These are phyloP conservation scores for Alfaro cultratus DNA, from an alignment of 2,797 vertebrate species.

Conservation along the genomic window DNA sequence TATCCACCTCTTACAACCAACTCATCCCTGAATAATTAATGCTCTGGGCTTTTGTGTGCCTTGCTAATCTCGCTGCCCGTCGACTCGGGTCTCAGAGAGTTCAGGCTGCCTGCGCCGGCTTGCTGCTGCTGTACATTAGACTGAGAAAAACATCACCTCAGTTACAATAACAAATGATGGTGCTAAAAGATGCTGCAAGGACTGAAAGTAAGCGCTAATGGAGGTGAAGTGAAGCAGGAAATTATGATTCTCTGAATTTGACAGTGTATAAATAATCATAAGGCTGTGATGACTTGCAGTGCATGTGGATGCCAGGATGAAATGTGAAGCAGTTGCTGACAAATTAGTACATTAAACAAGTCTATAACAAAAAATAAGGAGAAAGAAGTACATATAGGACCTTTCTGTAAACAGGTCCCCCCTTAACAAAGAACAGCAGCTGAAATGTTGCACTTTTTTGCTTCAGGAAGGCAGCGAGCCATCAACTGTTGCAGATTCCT, in stretches of 20 bases:
- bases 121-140: conserved; percentile 14
- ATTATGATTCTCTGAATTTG: conserved; percentile 25
- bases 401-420: not conserved
- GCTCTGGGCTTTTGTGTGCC: conserved; percentile 49
- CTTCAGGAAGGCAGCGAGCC: not conserved
- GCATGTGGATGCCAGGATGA: not conserved
- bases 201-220: conserved; percentile 34
- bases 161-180: conserved; percentile 36
- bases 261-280: conserved; percentile 39
- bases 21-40: conserved; percentile 74
- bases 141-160: conserved; percentile 25
- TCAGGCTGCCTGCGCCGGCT: not conserved
- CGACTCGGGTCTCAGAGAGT: conserved; percentile 33
- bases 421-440: not conserved
- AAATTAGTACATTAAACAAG: not conserved
- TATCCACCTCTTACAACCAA: conserved; percentile 63
- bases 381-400: not conserved
- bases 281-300: conserved; percentile 8
- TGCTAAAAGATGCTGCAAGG: conserved; percentile 22
- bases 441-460: not conserved
- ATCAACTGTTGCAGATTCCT: not conserved
- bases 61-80: conserved; percentile 58
- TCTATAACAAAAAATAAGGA: not conserved
- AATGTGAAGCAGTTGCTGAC: conserved; percentile 1
- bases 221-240: conserved; percentile 45